A percentile compares a stretch with the other conserved stretches of the same genome.
phyloP scores from a whole-genome alignment of 2,797 vertebrate species.

The Caiman crocodilus region DNA sequence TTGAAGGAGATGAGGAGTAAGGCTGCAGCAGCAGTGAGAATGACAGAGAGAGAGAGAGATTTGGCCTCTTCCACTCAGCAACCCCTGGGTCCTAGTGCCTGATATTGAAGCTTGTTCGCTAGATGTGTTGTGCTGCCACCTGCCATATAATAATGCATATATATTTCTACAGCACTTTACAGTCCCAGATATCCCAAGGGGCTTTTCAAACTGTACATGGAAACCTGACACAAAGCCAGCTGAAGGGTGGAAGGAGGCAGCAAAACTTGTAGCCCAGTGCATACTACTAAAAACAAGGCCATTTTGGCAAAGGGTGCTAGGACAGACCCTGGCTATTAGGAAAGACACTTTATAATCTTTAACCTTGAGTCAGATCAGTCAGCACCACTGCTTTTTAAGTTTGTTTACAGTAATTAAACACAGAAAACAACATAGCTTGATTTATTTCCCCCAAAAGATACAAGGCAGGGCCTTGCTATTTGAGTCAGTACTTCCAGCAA shows the following conservation, averaged over 20 bases:
- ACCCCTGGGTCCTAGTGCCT: conserved; percentile 83
- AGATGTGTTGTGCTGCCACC: not conserved
- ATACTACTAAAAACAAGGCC: not conserved
- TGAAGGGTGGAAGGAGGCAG: not conserved
- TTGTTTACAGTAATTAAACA: not conserved
- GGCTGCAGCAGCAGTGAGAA: conserved; percentile 69
- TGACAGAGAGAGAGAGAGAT: conserved; percentile 61
- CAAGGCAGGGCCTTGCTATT: not conserved
- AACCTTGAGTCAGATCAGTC: not conserved
- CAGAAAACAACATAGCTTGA: not conserved
- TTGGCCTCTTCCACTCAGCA: conserved; percentile 69
- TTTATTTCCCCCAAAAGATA: not conserved
- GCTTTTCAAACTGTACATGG: not conserved
- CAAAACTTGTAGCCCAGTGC: not conserved
- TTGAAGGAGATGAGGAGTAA: conserved; percentile 66
- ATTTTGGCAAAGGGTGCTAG: not conserved
- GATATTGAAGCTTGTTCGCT: too few relatives aligned
- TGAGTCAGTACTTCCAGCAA: not conserved
- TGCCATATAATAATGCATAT: accelerated
- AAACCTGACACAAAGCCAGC: not conserved
- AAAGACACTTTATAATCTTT: not conserved
- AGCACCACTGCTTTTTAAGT: not conserved
- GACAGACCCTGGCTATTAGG: not conserved
- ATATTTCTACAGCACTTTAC: accelerated
- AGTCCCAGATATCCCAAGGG: not conserved